A percentile compares a stretch with the other conserved stretches of the same genome.
These are phyloP conservation scores for Pseudopleuronectes americanus DNA, from an alignment of 2,797 vertebrate species.

Conservation along the genomic window DNA sequence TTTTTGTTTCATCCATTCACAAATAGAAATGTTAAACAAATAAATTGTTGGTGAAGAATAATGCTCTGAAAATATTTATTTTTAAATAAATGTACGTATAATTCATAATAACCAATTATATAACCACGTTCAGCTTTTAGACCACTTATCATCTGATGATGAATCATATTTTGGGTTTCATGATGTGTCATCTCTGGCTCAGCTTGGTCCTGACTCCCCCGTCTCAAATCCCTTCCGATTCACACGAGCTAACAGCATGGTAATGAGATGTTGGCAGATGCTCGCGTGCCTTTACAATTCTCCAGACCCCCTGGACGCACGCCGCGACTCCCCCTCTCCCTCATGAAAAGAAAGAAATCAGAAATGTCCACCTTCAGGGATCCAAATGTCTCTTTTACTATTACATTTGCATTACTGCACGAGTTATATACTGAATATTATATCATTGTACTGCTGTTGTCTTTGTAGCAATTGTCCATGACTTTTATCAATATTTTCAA, in stretches of 20 bases:
- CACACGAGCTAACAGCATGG: constrained; percentile 89
- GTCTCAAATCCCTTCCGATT: constrained; percentile 57
- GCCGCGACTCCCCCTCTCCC: constrained; percentile 68
- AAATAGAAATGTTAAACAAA: too few species aligned
- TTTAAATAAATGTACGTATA: too few species aligned
- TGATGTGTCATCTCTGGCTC: constrained; percentile 20
- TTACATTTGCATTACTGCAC: too few species aligned
- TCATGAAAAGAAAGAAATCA: constrained; percentile 24
- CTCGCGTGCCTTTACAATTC: constrained; percentile 96
- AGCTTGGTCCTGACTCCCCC: constrained; percentile 13
- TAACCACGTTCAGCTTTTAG: background rate
- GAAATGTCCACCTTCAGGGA: background rate
- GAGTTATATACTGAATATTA: background rate
- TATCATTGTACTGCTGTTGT: background rate
- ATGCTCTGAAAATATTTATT: too few species aligned
- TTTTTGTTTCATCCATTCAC: too few species aligned
- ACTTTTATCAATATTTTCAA: background rate
- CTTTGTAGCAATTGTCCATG: too few species aligned
- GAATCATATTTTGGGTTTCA: constrained; percentile 1
- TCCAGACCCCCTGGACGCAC: constrained; percentile 83
- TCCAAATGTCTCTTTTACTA: background rate
- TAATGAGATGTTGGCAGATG: constrained; percentile 93
- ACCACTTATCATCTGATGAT: constrained; percentile 15
- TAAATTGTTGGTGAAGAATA: too few species aligned
- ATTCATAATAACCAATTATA: background rate